Evolutionary conservation across 2,113 vertebrate species (phyloP).

Genomic region (Malaclemys terrapin): DNA sequence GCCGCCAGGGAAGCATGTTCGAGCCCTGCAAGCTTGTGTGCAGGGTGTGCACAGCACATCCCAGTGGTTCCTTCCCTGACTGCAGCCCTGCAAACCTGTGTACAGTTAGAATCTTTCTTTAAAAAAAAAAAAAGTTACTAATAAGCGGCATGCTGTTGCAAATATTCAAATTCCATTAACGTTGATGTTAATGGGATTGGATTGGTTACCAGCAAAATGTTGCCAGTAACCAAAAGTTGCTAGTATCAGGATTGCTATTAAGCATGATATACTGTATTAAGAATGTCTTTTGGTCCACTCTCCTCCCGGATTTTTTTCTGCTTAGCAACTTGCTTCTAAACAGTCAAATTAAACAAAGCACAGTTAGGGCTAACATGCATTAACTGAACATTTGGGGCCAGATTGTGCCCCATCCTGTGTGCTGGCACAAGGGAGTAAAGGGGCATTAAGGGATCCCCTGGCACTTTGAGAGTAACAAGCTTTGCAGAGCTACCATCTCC

Average conservation of each 20-base stretch:
- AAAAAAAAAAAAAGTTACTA: background rate
- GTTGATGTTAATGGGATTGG: background rate
- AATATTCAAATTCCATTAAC: background rate
- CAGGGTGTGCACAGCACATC: background rate
- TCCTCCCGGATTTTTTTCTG: background rate
- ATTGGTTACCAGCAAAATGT: background rate
- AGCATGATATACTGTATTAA: background rate
- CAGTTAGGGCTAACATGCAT: background rate
- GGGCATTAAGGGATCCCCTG: background rate
- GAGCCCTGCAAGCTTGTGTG: background rate
- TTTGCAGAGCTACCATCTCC: constrained; percentile 11
- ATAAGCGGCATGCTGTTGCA: background rate
- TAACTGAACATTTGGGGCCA: background rate
- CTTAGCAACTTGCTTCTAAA: background rate
- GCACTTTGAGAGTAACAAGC: background rate
- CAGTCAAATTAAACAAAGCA: background rate
- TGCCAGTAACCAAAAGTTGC: background rate
- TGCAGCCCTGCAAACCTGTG: background rate
- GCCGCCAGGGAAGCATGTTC: background rate
- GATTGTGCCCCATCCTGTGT: background rate
- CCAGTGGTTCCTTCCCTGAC: background rate
- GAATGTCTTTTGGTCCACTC: background rate
- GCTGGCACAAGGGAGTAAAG: background rate
- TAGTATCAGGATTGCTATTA: background rate
- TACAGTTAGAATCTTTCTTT: background rate